phyloP scores from a whole-genome alignment of 2,888 invertebrate genomes.

The Drosophila prolongata region DNA sequence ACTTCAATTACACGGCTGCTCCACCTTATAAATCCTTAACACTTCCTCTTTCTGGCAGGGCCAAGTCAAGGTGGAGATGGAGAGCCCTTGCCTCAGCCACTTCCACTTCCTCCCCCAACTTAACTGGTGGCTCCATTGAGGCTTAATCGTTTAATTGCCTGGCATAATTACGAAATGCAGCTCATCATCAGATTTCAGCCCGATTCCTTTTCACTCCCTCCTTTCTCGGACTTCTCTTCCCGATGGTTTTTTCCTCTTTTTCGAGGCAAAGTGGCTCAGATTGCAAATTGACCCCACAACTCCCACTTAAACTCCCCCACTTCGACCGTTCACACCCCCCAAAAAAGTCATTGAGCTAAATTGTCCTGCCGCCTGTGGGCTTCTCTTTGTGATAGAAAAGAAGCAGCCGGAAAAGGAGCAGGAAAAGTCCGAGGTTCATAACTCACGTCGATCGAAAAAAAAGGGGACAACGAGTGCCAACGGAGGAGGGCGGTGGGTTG shows the following conservation, averaged over 20 bases:
- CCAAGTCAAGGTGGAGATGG: constrained; percentile 12
- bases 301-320: constrained; percentile 23
- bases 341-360: constrained; percentile 61
- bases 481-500: background rate
- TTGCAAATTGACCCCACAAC: constrained; percentile 71
- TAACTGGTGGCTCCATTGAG: constrained; percentile 31
- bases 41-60: constrained; percentile 19
- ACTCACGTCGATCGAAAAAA: constrained; percentile 62
- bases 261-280: constrained; percentile 14
- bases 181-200: constrained; percentile 78
- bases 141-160: constrained; percentile 77
- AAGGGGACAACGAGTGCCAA: background rate
- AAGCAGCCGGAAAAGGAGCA: constrained; percentile 15
- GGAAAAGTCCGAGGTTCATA: constrained; percentile 38
- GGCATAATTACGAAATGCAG: constrained; percentile 77
- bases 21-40: constrained; percentile 51
- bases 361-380: constrained; percentile 61
- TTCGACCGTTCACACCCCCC: constrained; percentile 16
- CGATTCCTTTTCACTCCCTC: constrained; percentile 49
- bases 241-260: constrained; percentile 28
- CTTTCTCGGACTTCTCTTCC: background rate
- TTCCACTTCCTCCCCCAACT: constrained; percentile 7
- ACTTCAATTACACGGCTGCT: constrained; percentile 57
- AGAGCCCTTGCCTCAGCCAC: background rate
- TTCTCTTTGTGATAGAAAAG: constrained; percentile 45